Evolutionary conservation across 2,113 vertebrate species (phyloP), one percentile per base, ranked within the genome.

Genomic region (Charadrius vociferus): DNA sequence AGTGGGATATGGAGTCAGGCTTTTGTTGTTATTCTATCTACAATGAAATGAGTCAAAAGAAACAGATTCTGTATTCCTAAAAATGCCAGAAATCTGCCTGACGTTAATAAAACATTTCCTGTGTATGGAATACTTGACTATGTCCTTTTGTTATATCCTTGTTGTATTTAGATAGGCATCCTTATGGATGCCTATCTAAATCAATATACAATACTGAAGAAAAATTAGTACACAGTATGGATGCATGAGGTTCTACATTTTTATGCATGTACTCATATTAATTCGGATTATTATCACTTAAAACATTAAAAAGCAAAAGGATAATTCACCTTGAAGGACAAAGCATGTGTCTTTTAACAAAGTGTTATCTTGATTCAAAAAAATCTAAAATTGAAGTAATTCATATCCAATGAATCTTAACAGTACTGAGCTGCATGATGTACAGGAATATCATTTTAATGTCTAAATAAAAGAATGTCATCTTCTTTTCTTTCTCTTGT

Each of bases 301-400:
- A 79, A 90, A 86, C 36, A 95, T 95, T 96, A 97, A 95, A 81
- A 95, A 93, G 23, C 81, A 50, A 95, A 97, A 95, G 65, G 29
- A 90, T 87, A 96, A 96, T 97, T 97, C 84, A 95, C 93, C 45
- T 88, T 96, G 93, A 97, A 96, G 79, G 66, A 82, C 86, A 94
- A 97, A 96, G 27, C 24, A 86, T 75, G 19, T 70, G 14, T 86
- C 81, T 96, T 94, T 93, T 92, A 96, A 95, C 23, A 73, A 95
- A 98, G 50, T 82, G 74, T 95, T 97, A 86, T 86, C 75, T 81
- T 88, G 85, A 95, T 95, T 96, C 6, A 94, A 90, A 93, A 58
- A 73, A 32, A 29, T 89, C 67, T 87, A 90, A 96, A 95, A 87
- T 70, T 88, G 24, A 71, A 97, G 88, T 97, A 81, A 45, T 84